A percentile compares a stretch with the other conserved stretches of the same genome.
phyloP scores from a whole-genome alignment of 2,797 vertebrate species.

The Lepidocolaptes lacrymiger region DNA sequence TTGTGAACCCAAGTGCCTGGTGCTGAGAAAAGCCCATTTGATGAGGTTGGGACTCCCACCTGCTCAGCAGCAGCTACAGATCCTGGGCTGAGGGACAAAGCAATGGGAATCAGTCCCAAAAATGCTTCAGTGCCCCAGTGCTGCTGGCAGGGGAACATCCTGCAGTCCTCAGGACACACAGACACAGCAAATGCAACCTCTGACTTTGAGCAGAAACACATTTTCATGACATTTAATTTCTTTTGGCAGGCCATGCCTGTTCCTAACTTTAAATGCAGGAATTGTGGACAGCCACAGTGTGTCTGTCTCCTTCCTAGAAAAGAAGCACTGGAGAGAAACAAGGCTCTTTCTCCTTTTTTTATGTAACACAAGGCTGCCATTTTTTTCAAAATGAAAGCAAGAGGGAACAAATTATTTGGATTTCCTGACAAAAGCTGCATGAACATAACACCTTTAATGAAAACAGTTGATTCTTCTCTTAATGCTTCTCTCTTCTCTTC shows the following conservation, averaged over 20 bases:
- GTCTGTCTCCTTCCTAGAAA: neutral
- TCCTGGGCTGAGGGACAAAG: neutral
- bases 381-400: slow-evolving; percentile 9
- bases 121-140: neutral
- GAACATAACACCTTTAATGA: slow-evolving; percentile 12
- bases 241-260: neutral
- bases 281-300: neutral
- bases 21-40: neutral
- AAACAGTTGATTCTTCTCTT: neutral
- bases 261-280: neutral
- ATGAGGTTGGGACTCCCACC: neutral
- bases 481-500: neutral
- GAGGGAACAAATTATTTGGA: slow-evolving; percentile 13
- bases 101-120: neutral
- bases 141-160: rapidly evolving
- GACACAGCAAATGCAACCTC: neutral
- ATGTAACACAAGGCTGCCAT: neutral
- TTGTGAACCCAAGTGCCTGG: neutral
- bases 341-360: neutral
- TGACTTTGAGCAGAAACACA: neutral
- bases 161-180: neutral
- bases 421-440: neutral
- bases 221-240: neutral
- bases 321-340: neutral
- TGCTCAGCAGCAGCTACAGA: neutral